Conservation (phyloP, 2,797 vertebrate genomes). For the Acanthornis magna region DNA sequence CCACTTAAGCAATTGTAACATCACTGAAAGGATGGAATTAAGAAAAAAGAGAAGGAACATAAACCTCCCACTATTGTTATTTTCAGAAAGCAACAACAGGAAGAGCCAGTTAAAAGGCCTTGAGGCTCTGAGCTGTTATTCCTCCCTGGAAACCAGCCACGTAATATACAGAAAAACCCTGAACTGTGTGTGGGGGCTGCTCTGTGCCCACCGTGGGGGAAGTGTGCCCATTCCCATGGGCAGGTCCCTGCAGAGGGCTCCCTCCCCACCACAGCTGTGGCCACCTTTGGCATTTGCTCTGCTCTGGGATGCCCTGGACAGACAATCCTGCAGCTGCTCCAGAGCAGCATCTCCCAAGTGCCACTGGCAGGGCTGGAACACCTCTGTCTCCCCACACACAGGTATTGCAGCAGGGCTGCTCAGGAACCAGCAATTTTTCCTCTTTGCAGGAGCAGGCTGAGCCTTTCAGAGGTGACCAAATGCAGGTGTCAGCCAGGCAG, state of each 20-base stretch:
- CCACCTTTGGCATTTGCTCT: background rate
- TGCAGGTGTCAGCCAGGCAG: constrained; percentile 19
- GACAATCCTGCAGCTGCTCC: background rate
- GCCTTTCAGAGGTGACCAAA: constrained; percentile 16
- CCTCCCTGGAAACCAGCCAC: background rate
- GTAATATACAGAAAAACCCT: background rate
- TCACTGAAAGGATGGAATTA: constrained; percentile 58
- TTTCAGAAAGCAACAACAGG: constrained; percentile 34
- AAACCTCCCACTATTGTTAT: constrained; percentile 56
- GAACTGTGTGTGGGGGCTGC: background rate
- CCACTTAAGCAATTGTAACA: constrained; percentile 61
- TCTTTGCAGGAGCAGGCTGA: constrained; percentile 11
- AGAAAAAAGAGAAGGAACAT: constrained; percentile 57
- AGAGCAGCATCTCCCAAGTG: background rate
- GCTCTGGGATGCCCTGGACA: background rate
- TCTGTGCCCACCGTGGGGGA: accelerated
- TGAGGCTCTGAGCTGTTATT: constrained; percentile 11
- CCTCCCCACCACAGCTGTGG: background rate
- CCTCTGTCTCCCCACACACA: background rate
- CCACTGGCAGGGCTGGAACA: no score
- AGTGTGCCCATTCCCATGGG: background rate
- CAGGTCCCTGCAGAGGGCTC: background rate
- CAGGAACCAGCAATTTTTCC: background rate
- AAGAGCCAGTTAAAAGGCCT: constrained; percentile 33
- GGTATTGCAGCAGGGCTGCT: background rate